phyloP scores from a whole-genome alignment of 2,113 vertebrate species.

The Hemiscyllium ocellatum region DNA sequence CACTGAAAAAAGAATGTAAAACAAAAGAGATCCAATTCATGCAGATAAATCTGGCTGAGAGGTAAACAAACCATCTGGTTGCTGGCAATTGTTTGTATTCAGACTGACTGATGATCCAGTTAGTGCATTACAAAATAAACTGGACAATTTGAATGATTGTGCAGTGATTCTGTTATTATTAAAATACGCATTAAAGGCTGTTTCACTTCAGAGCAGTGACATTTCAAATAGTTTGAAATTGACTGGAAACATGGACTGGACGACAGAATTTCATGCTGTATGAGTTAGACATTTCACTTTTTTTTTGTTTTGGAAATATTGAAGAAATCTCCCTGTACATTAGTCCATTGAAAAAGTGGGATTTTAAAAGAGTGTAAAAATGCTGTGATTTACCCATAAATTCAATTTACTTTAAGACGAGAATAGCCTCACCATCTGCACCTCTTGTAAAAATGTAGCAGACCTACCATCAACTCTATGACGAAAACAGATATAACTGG shows the following conservation, averaged over 20 bases:
- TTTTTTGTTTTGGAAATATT: background rate
- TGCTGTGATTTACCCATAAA: background rate
- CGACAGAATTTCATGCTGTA: background rate
- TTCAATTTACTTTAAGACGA: background rate
- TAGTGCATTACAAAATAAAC: background rate
- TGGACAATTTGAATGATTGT: background rate
- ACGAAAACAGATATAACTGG: no score
- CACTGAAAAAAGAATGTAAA: background rate
- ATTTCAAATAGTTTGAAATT: background rate
- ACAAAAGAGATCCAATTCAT: background rate
- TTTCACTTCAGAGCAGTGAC: background rate
- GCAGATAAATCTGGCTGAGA: background rate
- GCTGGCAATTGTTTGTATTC: background rate
- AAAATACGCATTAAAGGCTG: background rate
- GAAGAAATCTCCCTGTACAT: background rate
- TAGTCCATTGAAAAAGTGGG: background rate
- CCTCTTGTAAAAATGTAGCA: background rate
- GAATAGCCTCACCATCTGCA: background rate
- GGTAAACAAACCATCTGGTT: background rate
- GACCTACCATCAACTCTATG: background rate
- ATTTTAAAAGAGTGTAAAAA: background rate
- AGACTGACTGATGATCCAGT: background rate
- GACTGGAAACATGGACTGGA: background rate
- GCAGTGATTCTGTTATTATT: background rate
- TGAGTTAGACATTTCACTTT: background rate